Percentiles rank a stretch among this genome's conserved stretches.
Conservation (phyloP, 2,113 vertebrate species). For the Triplophysa rosa region DNA sequence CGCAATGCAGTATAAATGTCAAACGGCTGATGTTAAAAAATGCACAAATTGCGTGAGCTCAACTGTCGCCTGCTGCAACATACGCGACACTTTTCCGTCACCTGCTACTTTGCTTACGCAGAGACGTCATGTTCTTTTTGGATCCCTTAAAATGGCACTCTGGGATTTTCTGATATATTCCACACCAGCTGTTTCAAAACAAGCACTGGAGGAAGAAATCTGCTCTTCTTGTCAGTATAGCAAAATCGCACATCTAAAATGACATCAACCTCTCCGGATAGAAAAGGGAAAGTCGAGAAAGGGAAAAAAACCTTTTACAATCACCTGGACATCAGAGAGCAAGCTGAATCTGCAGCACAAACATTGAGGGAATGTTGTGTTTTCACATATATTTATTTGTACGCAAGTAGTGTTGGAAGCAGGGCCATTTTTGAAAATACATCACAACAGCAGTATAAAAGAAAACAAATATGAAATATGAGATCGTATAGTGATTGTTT, state of each 20-base stretch:
- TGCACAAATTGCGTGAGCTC: neutral
- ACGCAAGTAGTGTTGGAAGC: no score
- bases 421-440: no score
- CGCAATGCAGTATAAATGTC: neutral
- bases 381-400: no score
- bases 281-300: neutral
- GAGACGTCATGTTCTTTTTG: constrained; percentile 8
- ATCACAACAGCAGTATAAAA: no score
- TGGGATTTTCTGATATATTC: constrained; percentile 25
- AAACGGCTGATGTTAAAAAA: constrained; percentile 2
- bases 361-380: neutral
- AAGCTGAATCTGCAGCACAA: neutral
- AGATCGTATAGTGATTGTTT: no score
- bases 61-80: neutral
- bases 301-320: neutral
- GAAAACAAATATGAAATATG: no score
- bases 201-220: neutral
- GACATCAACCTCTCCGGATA: neutral
- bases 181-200: constrained; percentile 19
- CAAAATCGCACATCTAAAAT: neutral
- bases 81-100: constrained; percentile 25
- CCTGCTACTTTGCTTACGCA: constrained; percentile 10
- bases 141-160: constrained; percentile 22
- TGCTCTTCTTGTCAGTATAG: constrained; percentile 6
- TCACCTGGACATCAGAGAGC: neutral